Conservation (phyloP, 2,113 vertebrate species). For the Heterotis niloticus region DNA sequence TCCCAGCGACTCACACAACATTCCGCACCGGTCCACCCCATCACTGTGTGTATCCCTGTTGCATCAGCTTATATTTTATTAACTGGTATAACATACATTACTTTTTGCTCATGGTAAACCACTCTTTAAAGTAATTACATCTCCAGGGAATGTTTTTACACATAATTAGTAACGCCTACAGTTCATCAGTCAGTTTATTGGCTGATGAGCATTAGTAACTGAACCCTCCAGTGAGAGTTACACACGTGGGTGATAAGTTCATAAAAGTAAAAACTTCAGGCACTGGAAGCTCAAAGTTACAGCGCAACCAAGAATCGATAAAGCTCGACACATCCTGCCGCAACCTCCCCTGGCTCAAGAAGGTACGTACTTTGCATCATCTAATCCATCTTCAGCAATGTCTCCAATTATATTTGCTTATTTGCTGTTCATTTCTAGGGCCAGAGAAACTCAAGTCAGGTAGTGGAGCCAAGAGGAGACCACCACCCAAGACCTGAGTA, state of each 20-base stretch:
- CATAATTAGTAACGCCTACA: background rate
- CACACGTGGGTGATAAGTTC: background rate
- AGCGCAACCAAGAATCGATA: background rate
- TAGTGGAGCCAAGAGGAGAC: background rate
- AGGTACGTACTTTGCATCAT: background rate
- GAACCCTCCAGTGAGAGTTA: background rate
- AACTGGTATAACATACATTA: too few species aligned
- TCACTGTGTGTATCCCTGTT: too few species aligned
- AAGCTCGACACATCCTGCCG: background rate
- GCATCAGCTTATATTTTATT: too few species aligned
- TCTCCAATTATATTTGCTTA: background rate
- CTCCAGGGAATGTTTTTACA: background rate
- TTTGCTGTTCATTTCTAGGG: background rate
- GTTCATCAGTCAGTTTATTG: background rate
- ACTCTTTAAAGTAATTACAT: constrained; percentile 14
- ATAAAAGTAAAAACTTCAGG: background rate
- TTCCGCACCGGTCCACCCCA: too few species aligned
- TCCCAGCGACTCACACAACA: too few species aligned
- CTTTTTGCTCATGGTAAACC: background rate
- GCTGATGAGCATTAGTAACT: background rate
- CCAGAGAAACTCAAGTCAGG: background rate
- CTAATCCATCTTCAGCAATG: background rate
- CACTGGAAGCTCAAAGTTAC: background rate
- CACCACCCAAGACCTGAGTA: constrained; percentile 21
- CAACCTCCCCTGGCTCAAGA: too few species aligned